Evolutionary conservation across 64 coral and sea anemone genomes (phyloP).

Genomic region (Porites lutea): DNA sequence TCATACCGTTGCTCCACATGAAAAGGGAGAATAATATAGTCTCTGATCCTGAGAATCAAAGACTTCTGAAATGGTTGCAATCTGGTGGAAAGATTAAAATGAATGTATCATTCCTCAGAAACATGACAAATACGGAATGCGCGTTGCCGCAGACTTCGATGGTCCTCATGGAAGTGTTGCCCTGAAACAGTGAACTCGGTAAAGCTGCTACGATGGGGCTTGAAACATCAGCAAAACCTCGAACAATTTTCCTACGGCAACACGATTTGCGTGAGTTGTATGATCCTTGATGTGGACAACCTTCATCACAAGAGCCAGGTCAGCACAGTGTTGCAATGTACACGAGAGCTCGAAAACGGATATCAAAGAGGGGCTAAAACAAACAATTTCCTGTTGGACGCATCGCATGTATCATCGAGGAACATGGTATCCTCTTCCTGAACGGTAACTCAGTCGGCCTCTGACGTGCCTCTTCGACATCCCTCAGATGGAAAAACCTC

Average conservation of each 20-base stretch:
- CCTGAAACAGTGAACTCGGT: conserved; percentile 16
- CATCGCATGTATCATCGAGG: not conserved
- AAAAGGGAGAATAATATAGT: conserved; percentile 15
- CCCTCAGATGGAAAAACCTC: conserved; percentile 30
- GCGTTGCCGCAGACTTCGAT: not conserved
- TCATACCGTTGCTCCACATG: conserved; percentile 23
- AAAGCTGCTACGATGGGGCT: not conserved
- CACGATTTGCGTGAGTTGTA: not conserved
- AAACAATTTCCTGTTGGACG: conserved; percentile 37
- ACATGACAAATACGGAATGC: not conserved
- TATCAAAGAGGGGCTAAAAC: conserved; percentile 46
- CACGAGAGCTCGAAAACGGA: not conserved
- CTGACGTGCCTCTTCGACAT: not conserved
- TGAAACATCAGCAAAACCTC: not conserved
- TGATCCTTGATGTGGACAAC: not conserved
- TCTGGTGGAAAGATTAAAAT: conserved; percentile 17
- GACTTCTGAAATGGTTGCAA: conserved; percentile 41
- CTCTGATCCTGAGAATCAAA: conserved; percentile 43
- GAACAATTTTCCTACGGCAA: too few relatives aligned
- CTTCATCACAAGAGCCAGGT: not conserved
- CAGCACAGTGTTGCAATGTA: not conserved
- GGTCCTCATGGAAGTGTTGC: conserved; percentile 41
- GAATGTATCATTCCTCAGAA: conserved; percentile 10
- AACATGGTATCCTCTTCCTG: conserved; percentile 48
- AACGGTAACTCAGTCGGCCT: not conserved